A percentile compares a stretch with the other conserved stretches of the same genome.
Conservation (phyloP, 2,113 vertebrate species). For the Grammatotria lemairii region DNA sequence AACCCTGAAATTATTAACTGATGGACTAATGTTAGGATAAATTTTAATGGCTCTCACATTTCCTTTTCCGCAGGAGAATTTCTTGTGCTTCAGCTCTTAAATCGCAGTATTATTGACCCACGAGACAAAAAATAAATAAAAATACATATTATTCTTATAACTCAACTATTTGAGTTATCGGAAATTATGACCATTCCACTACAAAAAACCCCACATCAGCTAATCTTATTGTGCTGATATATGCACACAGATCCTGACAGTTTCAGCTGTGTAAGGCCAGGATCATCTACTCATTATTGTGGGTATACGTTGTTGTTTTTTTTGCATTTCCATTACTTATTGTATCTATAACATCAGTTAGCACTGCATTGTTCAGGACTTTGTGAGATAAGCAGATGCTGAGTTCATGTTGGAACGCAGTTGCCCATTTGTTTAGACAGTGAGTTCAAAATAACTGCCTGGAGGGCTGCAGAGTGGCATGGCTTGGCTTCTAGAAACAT, state of each 20-base stretch:
- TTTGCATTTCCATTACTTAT: not conserved
- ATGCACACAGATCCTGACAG: not conserved
- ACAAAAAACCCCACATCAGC: rapidly evolving
- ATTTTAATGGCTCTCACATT: not conserved
- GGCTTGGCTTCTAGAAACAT: not conserved
- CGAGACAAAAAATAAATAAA: not conserved
- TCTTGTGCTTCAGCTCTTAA: not conserved
- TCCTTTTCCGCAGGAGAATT: not conserved
- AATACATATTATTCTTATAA: not conserved
- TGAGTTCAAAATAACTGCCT: not conserved
- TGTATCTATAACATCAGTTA: not conserved
- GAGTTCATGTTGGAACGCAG: not conserved
- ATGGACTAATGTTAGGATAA: not conserved
- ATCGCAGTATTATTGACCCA: not conserved
- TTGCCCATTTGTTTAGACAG: not conserved
- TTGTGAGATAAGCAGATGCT: not conserved
- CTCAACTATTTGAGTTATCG: not conserved
- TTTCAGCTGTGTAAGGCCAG: not conserved
- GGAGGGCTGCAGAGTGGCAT: not conserved
- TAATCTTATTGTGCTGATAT: not conserved
- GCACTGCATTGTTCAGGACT: not conserved
- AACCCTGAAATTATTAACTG: not conserved
- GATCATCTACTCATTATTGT: not conserved
- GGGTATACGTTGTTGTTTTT: rapidly evolving
- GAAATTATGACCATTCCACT: not conserved